These are phyloP conservation scores for Pampusana beccarii DNA, from an alignment of 2,113 vertebrate genomes.

Conservation along the genomic window DNA sequence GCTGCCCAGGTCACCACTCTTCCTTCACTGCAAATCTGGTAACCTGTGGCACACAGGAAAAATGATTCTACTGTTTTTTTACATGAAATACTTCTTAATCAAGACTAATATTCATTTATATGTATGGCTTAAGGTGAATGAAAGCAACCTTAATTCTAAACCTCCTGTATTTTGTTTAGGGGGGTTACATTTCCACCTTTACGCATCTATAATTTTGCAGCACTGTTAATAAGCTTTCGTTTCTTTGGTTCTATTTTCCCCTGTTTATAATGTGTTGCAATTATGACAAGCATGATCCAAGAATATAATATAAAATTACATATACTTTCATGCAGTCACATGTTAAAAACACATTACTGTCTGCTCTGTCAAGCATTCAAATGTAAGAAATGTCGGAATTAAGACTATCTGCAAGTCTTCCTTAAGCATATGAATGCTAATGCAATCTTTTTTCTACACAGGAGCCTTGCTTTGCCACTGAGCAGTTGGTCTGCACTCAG, in stretches of 20 bases:
- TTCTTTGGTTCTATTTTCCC: not conserved
- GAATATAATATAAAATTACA: not conserved
- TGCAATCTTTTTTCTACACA: not conserved
- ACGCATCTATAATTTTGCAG: not conserved
- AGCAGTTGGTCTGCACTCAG: not conserved
- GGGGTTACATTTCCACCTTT: not conserved
- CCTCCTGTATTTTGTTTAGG: not conserved
- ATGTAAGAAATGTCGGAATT: not conserved
- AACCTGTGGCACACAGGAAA: not conserved
- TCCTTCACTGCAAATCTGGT: not conserved
- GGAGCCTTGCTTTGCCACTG: not conserved
- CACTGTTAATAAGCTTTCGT: not conserved
- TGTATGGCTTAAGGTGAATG: not conserved
- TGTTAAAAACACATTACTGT: not conserved
- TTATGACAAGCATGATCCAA: not conserved
- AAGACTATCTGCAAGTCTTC: not conserved
- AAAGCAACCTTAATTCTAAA: not conserved
- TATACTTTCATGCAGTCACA: not conserved
- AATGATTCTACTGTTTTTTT: not conserved
- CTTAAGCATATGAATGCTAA: not conserved
- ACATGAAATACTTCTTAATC: not conserved
- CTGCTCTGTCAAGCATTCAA: not conserved
- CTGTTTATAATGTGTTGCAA: not conserved
- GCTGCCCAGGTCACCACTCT: not conserved
- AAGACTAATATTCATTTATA: not conserved